Evolutionary conservation across 2,113 vertebrate genomes (phyloP), one percentile per base, ranked within the genome.

Genomic region (Xiphorhynchus elegans): DNA sequence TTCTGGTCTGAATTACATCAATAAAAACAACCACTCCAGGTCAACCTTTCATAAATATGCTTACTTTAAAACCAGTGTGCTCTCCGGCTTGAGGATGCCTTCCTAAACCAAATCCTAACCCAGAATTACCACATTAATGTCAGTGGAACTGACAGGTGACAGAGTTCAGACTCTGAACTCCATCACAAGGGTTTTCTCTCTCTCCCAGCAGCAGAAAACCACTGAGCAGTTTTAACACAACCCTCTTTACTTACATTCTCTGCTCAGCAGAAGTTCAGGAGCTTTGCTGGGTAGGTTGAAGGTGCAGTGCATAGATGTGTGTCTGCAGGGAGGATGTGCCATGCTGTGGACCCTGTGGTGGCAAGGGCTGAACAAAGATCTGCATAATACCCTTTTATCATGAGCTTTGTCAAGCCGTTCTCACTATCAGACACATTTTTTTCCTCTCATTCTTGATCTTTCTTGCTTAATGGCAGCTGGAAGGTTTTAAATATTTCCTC

Each of bases 111-210:
- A 88, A 87, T 62, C 78, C 78, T 56, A 83, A 70, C 72, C 63
- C 79, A 66, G 82, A 83, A 90, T 88, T 83, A 67, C 42, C 67
- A 94, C 75, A 86, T 91, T 90, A 94, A 77, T 62, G 24, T 77
- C 75, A 86, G 75, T 88, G 75, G 81, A 91, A 87, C 82, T 77
- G 84, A 76, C 87, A 93, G 82, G 47, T 90, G 78, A 91, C 67
- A 77, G 63, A 87, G 87, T 72, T 96, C 87, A 82, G 84, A 6
- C 69, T 89, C 47, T 3, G 35, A 91, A 72, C 58, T 75, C 84
- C 60, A 82, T 86, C 86, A 81, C 25, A 69, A 63, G 46, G 49
- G 12, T 87, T 89, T 89, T 82, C 18, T 80, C 53, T 91, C 69
- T 80, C 62, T 91, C 59, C 69, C 42, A 82, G 70, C 58, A 93